Evolutionary conservation across 2,797 vertebrate genomes (phyloP).

Genomic region (Pipistrellus kuhlii): DNA sequence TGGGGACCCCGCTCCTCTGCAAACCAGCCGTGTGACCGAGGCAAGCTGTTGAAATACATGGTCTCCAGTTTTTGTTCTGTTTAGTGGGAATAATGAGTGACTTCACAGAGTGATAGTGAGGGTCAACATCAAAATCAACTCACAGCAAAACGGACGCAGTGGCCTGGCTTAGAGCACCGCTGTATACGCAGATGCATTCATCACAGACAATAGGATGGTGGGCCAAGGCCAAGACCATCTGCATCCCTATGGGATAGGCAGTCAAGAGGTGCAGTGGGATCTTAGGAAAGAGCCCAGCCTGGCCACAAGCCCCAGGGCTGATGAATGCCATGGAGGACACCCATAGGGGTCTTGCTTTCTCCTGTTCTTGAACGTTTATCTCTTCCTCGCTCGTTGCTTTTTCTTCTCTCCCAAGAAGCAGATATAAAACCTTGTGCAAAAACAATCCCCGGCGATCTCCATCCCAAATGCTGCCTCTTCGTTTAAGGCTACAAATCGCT

Average conservation of each 20-base stretch:
- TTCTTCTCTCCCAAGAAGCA: not conserved
- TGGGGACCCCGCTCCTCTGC: not conserved
- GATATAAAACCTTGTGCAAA: not conserved
- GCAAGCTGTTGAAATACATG: not conserved
- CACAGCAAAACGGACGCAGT: not conserved
- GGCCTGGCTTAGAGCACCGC: not conserved
- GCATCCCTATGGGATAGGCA: rapidly evolving
- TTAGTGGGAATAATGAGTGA: not conserved
- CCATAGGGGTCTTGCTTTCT: not conserved
- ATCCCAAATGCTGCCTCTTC: slow-evolving; percentile 43
- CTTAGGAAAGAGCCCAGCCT: not conserved
- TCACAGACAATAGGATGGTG: not conserved
- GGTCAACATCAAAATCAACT: not conserved
- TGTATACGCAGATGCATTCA: not conserved
- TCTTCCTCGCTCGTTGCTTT: not conserved
- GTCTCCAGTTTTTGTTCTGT: not conserved
- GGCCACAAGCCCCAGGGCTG: not conserved
- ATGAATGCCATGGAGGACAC: not conserved
- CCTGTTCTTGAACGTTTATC: not conserved
- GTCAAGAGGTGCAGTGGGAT: not conserved
- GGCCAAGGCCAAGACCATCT: not conserved
- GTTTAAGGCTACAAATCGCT: slow-evolving; percentile 72
- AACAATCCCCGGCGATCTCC: not conserved
- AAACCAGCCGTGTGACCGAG: not conserved
- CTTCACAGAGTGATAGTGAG: not conserved